Base-by-base conservation (phyloP, 2,113 vertebrate species). In the Apus apus region DNA sequence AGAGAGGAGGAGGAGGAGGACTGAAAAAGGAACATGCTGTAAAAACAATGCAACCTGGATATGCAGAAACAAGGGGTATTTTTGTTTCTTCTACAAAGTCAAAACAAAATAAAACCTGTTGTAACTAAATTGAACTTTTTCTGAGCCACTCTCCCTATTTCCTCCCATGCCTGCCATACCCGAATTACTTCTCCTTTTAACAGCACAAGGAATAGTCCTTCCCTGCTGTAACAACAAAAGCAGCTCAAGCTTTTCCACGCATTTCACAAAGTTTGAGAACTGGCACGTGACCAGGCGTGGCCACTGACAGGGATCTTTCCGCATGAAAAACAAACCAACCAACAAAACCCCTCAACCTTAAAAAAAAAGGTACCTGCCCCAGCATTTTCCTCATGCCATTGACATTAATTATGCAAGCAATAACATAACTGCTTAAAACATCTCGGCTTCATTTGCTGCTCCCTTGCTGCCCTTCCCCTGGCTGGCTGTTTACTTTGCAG, bases 31-130 rank as follows among this genome's bases (percentile, higher is more conserved):
- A 83, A 58, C 64, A 40, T 4, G 36, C 54, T 70, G 64, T 77
- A 74, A 90, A 94, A 93, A 50, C 85, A 94, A 71, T 19, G 43
- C 78, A 53, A 94, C 80, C 38, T 56, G 38, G 61, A 45, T 71
- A 45, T 5, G 32, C 27, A 64, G 56, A 76, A 91, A 60, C 8
- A 9, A 65, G 66, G 11, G 45, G 40, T 56, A 45, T 53, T 90
- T 94, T 74, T 92, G 51, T 70, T 87, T 75, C 80, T 77, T 76
- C 71, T 54, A 74, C 27, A 56, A 84, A 91, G 45, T 43, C 57
- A 43, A 43, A 43, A 62, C 46, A 88, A 87, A 90, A 58, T 46
- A 80, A 95, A 95, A 80, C 74, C 36, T 46, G 36, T 43, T 67
- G 27, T 20, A 56, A 87, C 73, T 71, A 72, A 85, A 89, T 81